Base-by-base conservation (phyloP, 2,888 invertebrate species). In the Metacarcinus magister region DNA sequence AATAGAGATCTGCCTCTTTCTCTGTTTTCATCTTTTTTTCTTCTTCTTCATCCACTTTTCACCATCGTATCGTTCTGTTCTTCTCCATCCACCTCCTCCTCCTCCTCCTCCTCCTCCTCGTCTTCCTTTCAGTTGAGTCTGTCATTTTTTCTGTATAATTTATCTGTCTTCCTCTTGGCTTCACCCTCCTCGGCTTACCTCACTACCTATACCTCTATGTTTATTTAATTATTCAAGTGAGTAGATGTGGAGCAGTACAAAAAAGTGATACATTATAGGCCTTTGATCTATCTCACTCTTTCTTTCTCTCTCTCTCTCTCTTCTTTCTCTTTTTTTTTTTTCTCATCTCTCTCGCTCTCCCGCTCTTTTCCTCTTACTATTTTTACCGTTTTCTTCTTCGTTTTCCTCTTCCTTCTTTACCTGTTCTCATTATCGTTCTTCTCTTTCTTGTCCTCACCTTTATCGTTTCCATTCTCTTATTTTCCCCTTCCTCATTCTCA, bases 81-180 rank as follows among this genome's bases (percentile, higher is more conserved):
- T 23, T 67, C 39, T 39, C 39, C 39, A 39, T 39, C 39, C 39
- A 39, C 39, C 39, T 39, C 39, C 39, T 39, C 39, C 39, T 39
- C 54, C 54, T 54, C 3, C 54, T 10, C 54, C 54, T 54, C 54
- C 54, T 75, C 28, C 82, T 82, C 82, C 82, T 82, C 32, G 82
- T 82, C 82, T 82, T 32, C 32, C 82, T 82, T 32, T 82, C 32
- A 13, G 82, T 82, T 13, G 2, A 82, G 82, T 82, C 82, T 82
- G 82, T 82, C 32, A 28, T 82, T 82, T 82, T 82, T 82, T 82
- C 4, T 82, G 82, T 82, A 13, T 82, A 32, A 82, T 82, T 82
- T 82, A 82, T 82, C 82, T 82, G 82, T 82, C 82, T 82, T 82
- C 82, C 82, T 32, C 82, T 82, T 82, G 32, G 82, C 82, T 82